These are phyloP conservation scores for Xanthorhoe designata DNA, from an alignment of 2,888 invertebrate species.

Conservation along the genomic window DNA sequence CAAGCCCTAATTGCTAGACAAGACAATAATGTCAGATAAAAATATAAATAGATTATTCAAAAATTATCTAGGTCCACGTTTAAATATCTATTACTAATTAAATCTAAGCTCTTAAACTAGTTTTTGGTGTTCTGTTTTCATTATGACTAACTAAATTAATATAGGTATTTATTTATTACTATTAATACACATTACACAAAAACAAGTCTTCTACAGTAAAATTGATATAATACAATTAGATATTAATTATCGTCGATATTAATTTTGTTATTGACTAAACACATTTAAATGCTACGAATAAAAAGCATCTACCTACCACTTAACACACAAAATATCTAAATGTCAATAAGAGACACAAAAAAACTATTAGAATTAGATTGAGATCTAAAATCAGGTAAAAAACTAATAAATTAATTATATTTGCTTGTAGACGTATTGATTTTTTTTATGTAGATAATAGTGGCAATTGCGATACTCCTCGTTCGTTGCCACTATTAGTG, in stretches of 20 bases:
- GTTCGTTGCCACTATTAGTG: no score
- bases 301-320: neutral
- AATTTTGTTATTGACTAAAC: neutral
- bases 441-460: no score
- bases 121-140: slow-evolving; percentile 28
- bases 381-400: no score
- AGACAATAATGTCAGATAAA: neutral
- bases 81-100: neutral
- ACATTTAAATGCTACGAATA: neutral
- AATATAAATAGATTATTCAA: neutral
- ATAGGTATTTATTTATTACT: neutral
- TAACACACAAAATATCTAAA: neutral
- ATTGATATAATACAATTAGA: neutral
- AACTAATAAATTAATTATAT: no score
- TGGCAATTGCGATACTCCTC: no score
- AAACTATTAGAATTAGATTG: no score
- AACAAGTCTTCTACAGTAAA: slow-evolving; percentile 1
- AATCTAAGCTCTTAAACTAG: neutral
- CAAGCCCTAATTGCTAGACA: no score
- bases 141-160: slow-evolving; percentile 14
- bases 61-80: neutral
- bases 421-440: no score
- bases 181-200: slow-evolving; percentile 3
- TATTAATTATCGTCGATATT: neutral
- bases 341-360: no score